Percentiles rank a stretch among this genome's conserved stretches.
These are phyloP conservation scores for Conus betulinus DNA, from an alignment of 1,140 invertebrate genomes.

Conservation along the genomic window DNA sequence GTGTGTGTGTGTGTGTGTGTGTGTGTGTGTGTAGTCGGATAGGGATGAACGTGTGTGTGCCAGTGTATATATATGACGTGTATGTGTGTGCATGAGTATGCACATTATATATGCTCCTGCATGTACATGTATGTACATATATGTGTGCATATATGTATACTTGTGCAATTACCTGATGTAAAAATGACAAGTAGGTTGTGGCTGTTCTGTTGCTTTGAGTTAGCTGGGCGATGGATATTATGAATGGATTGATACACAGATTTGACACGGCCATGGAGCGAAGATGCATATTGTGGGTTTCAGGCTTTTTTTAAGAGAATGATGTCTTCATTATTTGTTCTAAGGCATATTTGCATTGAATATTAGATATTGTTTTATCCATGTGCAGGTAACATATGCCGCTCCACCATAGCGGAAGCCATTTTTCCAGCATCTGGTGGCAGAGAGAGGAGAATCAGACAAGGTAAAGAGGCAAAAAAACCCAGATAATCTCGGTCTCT, in stretches of 20 bases:
- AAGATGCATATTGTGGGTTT: background rate
- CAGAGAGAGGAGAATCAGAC: conserved; percentile 79
- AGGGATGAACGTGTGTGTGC: too few species aligned
- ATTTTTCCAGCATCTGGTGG: conserved; percentile 86
- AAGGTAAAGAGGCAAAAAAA: conserved; percentile 40
- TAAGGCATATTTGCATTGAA: too few species aligned
- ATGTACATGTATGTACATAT: too few species aligned
- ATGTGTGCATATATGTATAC: too few species aligned
- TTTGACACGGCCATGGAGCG: background rate
- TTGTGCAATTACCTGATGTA: too few species aligned
- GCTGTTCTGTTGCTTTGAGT: background rate
- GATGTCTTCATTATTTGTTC: background rate
- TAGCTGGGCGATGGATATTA: background rate
- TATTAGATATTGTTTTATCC: background rate
- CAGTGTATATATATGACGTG: too few species aligned
- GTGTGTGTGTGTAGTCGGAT: too few species aligned
- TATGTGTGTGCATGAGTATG: too few species aligned
- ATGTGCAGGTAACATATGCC: conserved; percentile 88
- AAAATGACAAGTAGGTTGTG: too few species aligned
- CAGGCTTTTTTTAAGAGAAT: background rate
- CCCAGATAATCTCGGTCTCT: too few species aligned
- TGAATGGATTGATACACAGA: background rate
- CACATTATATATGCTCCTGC: too few species aligned
- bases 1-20: too few species aligned
- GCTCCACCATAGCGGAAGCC: conserved; percentile 94